A percentile compares a stretch with the other conserved stretches of the same genome.
Evolutionary conservation across 2,113 vertebrate genomes (phyloP).

Genomic region (Campylorhamphus procurvoides): DNA sequence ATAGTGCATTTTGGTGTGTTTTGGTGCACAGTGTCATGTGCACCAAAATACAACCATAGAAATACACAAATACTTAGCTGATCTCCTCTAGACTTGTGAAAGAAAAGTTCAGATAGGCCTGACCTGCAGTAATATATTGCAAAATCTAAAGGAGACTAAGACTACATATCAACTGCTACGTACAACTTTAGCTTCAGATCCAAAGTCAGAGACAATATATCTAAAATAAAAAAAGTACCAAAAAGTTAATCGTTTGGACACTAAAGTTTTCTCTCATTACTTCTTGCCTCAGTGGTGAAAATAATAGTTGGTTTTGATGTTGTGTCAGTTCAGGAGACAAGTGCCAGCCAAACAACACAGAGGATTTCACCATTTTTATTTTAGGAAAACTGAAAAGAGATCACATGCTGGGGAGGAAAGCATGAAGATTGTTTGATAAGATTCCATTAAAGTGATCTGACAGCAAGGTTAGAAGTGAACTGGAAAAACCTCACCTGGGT

Average conservation of each 20-base stretch:
- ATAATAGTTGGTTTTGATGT: not conserved
- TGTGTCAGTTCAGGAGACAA: not conserved
- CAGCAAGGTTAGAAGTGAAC: slow-evolving; percentile 23
- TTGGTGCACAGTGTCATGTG: not conserved
- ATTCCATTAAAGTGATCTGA: slow-evolving; percentile 43
- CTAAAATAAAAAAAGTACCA: not conserved
- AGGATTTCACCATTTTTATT: slow-evolving; percentile 9
- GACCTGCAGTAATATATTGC: not conserved
- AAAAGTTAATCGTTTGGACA: not conserved
- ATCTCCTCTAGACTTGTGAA: not conserved
- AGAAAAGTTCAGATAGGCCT: not conserved
- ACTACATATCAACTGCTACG: not conserved
- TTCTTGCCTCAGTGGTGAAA: not conserved
- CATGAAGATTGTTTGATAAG: slow-evolving; percentile 32
- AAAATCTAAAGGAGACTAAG: not conserved
- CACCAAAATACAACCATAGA: not conserved
- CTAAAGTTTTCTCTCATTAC: not conserved
- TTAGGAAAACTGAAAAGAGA: not conserved
- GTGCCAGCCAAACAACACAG: not conserved
- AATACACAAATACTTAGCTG: not conserved
- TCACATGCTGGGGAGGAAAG: not conserved
- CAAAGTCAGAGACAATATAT: not conserved
- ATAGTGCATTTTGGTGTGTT: no score
- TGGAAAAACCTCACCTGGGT: not conserved
- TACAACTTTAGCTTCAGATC: not conserved